phyloP scores from a whole-genome alignment of 2,113 vertebrate genomes.

The Anhinga rufa region DNA sequence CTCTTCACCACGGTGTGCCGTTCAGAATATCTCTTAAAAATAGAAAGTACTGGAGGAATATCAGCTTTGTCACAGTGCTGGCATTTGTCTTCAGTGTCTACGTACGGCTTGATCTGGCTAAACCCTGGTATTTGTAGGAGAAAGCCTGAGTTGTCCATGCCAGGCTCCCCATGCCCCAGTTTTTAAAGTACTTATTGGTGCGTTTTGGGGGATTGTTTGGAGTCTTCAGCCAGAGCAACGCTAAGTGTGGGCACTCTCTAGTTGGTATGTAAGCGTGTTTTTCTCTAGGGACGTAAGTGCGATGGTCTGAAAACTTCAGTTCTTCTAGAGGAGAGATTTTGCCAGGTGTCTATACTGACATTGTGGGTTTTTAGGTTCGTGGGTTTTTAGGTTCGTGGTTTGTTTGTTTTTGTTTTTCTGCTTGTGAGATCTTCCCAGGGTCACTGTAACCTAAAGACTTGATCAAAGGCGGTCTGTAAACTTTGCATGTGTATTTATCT shows the following conservation, averaged over 20 bases:
- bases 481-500: background rate
- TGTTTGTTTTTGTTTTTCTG: background rate
- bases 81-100: background rate
- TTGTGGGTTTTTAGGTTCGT: background rate
- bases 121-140: background rate
- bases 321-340: background rate
- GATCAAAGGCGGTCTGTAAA: background rate
- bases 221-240: background rate
- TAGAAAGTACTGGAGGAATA: background rate
- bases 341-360: background rate
- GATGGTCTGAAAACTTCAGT: background rate
- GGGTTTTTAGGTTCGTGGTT: background rate
- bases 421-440: background rate
- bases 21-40: background rate
- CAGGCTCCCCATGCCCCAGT: background rate
- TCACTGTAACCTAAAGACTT: background rate
- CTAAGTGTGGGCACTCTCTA: background rate
- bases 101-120: background rate
- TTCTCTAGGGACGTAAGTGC: background rate
- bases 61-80: accelerated
- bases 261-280: background rate
- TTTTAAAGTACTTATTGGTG: background rate
- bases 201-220: background rate
- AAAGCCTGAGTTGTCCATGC: background rate
- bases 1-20: background rate